A percentile compares a stretch with the other conserved stretches of the same genome.
Evolutionary conservation across 2,113 vertebrate genomes (phyloP).

Genomic region (Pongo pygmaeus): DNA sequence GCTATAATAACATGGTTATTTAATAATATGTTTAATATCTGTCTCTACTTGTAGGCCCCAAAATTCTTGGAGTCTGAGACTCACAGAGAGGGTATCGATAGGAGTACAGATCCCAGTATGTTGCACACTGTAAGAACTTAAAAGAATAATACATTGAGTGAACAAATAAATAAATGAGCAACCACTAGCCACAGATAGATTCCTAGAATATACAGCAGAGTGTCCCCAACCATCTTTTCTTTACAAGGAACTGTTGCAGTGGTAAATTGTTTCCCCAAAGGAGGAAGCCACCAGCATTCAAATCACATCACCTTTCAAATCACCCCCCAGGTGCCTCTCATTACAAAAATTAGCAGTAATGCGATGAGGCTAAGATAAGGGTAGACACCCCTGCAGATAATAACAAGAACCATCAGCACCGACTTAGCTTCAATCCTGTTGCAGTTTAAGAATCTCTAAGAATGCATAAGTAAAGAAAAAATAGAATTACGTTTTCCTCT

Average conservation of each 20-base stretch:
- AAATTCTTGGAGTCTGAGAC: background rate
- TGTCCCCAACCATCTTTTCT: background rate
- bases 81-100: background rate
- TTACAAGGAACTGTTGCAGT: background rate
- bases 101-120: background rate
- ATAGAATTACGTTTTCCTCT: background rate
- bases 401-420: background rate
- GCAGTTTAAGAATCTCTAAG: constrained; percentile 24
- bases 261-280: background rate
- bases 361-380: background rate
- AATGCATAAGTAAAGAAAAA: background rate
- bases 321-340: background rate
- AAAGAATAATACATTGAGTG: background rate
- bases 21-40: background rate
- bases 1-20: background rate
- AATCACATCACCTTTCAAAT: background rate
- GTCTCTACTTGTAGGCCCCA: background rate
- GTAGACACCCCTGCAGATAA: background rate
- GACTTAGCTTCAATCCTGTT: background rate
- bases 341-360: background rate
- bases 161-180: background rate
- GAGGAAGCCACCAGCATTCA: background rate
- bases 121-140: background rate
- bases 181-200: background rate
- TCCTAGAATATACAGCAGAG: background rate